phyloP scores from a whole-genome alignment of 1,140 invertebrate genomes.

The Dendroctonus valens region DNA sequence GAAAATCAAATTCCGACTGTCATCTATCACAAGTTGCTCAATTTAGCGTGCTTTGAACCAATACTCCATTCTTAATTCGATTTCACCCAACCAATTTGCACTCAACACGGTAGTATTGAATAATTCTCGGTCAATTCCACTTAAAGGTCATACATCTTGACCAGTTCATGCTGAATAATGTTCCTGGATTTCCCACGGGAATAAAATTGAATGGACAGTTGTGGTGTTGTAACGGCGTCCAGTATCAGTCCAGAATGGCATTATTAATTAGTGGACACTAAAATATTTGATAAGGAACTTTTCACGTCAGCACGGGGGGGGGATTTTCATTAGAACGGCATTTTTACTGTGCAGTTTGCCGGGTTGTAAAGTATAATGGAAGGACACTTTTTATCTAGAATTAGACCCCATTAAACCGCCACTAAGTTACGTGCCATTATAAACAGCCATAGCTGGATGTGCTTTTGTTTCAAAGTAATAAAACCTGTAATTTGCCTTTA shows the following conservation, averaged over 20 bases:
- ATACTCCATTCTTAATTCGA: constrained; percentile 26
- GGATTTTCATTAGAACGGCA: too few species aligned
- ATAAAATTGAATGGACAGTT: constrained; percentile 11
- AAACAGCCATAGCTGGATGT: constrained; percentile 5
- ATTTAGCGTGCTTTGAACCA: constrained; percentile 15
- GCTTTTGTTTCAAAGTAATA: constrained; percentile 12
- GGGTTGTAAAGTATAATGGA: background rate
- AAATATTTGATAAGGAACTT: too few species aligned
- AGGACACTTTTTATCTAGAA: constrained; percentile 12
- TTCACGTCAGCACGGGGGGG: too few species aligned
- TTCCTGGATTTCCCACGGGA: constrained; percentile 13
- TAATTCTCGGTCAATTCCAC: constrained; percentile 25
- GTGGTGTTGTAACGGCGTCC: background rate
- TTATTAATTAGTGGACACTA: too few species aligned
- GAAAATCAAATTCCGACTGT: constrained; percentile 1
- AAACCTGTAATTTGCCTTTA: constrained; percentile 6
- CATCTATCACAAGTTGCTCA: constrained; percentile 14
- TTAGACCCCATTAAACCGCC: constrained; percentile 5
- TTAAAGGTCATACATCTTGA: constrained; percentile 27
- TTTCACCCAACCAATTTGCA: constrained; percentile 30
- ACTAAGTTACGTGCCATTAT: constrained; percentile 11
- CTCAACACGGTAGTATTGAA: constrained; percentile 26
- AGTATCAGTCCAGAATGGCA: too few species aligned
- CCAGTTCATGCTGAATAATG: constrained; percentile 27
- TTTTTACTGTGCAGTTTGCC: background rate